Conservation (phyloP, 2,888 invertebrate genomes). For the Drosophila putrida region DNA sequence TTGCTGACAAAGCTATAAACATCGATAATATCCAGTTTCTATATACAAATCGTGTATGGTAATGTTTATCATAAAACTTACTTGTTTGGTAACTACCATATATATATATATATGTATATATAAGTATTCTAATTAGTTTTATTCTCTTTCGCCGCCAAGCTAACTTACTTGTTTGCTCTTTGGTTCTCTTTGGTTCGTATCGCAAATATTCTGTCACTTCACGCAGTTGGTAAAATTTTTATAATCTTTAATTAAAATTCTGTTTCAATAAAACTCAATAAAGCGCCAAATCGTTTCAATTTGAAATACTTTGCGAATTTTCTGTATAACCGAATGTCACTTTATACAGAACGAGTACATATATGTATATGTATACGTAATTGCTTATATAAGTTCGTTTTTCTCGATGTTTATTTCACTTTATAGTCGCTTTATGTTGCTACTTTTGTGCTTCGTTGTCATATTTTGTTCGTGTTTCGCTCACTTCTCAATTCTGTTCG, state of each 20-base stretch:
- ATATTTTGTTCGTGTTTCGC: slow-evolving; percentile 16
- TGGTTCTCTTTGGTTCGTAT: neutral
- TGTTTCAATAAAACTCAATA: slow-evolving; percentile 52
- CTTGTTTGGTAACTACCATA: slow-evolving; percentile 8
- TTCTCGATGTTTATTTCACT: slow-evolving; percentile 18
- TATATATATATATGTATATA: neutral
- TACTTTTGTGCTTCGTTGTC: slow-evolving; percentile 25
- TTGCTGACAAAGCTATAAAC: neutral
- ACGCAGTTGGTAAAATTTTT: neutral
- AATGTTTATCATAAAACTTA: slow-evolving; percentile 13
- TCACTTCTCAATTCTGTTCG: slow-evolving; percentile 14
- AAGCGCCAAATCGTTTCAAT: slow-evolving; percentile 23
- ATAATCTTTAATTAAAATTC: slow-evolving; percentile 16
- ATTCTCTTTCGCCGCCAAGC: neutral
- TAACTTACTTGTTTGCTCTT: neutral
- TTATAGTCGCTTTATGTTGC: slow-evolving; percentile 19
- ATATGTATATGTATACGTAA: slow-evolving; percentile 12
- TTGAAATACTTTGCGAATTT: slow-evolving; percentile 2
- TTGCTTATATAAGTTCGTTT: slow-evolving; percentile 32
- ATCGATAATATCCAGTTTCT: slow-evolving; percentile 2
- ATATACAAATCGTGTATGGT: slow-evolving; percentile 7
- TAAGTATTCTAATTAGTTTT: neutral
- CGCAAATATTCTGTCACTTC: neutral
- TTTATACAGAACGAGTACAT: slow-evolving; percentile 4
- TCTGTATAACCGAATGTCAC: slow-evolving; percentile 7